Conservation (phyloP, 92 coral and sea anemone species). For the Diadumene lineata region DNA sequence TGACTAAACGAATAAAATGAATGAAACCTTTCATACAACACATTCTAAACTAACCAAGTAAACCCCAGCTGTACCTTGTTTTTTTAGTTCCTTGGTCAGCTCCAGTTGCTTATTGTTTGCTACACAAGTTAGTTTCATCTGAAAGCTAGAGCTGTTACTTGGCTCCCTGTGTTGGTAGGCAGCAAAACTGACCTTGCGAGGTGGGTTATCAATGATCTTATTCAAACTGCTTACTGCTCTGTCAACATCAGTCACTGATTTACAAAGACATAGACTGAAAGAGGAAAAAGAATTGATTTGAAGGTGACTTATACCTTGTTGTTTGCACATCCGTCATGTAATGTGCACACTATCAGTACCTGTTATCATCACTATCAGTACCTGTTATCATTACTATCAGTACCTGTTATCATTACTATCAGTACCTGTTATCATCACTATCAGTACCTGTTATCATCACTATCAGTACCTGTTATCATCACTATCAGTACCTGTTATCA, state of each 20-base stretch:
- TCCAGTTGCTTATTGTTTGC: neutral
- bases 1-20: neutral
- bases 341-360: no score
- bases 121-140: slow-evolving; percentile 13
- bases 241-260: neutral
- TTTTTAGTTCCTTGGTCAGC: neutral
- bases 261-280: neutral
- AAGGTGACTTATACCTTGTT: neutral
- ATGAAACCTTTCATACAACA: neutral
- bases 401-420: no score
- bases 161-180: slow-evolving; percentile 1
- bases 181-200: slow-evolving; percentile 14
- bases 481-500: no score
- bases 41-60: neutral
- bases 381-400: no score
- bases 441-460: no score
- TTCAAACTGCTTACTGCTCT: neutral
- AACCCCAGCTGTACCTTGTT: neutral
- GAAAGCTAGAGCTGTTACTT: neutral
- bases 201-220: neutral
- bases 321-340: no score
- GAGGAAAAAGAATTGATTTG: neutral
- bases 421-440: no score
- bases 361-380: no score
- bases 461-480: no score